These are phyloP conservation scores for Zygogramma bicolorata DNA, from an alignment of 2,888 invertebrate genomes.

Conservation along the genomic window DNA sequence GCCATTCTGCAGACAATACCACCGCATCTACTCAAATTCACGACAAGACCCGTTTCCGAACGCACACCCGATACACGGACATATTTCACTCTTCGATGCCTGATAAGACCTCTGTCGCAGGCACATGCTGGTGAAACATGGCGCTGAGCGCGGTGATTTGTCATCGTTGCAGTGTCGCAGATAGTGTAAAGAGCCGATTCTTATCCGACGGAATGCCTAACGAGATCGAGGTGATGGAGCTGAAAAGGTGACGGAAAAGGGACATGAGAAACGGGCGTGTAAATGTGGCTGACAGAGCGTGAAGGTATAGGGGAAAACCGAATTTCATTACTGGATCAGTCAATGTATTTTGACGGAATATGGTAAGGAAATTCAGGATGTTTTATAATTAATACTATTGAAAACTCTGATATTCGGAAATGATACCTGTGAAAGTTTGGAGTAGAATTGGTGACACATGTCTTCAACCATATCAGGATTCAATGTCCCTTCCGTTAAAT, in stretches of 20 bases:
- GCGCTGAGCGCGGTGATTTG: constrained; percentile 23
- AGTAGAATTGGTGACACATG: too few species aligned
- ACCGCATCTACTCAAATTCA: neutral
- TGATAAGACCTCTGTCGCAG: constrained; percentile 50
- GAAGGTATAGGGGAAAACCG: too few species aligned
- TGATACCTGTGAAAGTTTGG: too few species aligned
- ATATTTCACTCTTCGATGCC: constrained; percentile 48
- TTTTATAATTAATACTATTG: too few species aligned
- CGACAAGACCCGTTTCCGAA: neutral
- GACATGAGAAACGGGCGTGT: neutral
- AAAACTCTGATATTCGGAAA: too few species aligned
- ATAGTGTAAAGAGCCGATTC: neutral
- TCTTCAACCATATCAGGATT: too few species aligned
- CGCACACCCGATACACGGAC: constrained; percentile 21
- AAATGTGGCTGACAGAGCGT: neutral
- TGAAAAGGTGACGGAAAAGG: neutral
- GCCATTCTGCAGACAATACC: too few species aligned
- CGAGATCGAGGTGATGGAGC: neutral
- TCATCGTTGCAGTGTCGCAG: constrained; percentile 16
- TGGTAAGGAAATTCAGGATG: too few species aligned
- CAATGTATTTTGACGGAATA: too few species aligned
- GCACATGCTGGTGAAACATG: constrained; percentile 42
- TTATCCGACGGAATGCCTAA: neutral
- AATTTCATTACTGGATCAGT: too few species aligned
- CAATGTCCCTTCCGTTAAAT: too few species aligned